phyloP scores from a whole-genome alignment of 2,797 vertebrate genomes.

The Limosa lapponica region DNA sequence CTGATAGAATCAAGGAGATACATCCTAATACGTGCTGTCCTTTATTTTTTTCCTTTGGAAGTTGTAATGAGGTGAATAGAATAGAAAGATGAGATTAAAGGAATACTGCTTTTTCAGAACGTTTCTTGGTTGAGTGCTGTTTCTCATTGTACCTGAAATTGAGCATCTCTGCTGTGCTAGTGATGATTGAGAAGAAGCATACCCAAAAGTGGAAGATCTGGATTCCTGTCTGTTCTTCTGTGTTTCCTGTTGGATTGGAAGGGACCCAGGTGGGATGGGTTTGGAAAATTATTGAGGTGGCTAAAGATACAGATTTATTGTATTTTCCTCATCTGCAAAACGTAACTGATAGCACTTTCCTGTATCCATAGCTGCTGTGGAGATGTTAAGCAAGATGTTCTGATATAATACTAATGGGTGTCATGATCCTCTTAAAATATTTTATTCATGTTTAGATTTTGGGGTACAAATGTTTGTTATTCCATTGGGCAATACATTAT shows the following conservation, averaged over 20 bases:
- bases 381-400: not conserved
- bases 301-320: not conserved
- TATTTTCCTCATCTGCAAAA: not conserved
- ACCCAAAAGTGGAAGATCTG: accelerated
- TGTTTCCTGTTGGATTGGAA: not conserved
- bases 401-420: not conserved
- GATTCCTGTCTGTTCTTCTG: not conserved
- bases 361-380: not conserved
- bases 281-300: not conserved
- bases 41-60: not conserved
- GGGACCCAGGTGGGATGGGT: not conserved
- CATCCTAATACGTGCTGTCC: too few relatives aligned
- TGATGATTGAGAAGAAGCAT: not conserved
- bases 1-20: not conserved
- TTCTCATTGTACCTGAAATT: not conserved
- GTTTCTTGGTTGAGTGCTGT: not conserved
- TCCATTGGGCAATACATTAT: not conserved
- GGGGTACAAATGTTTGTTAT: not conserved
- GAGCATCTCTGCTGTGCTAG: not conserved
- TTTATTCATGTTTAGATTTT: not conserved
- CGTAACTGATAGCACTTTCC: not conserved
- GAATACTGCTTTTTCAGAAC: not conserved
- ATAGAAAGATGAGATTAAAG: not conserved
- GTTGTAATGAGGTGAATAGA: accelerated
- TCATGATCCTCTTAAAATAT: not conserved